phyloP scores from a whole-genome alignment of 2,888 invertebrate genomes.

The Hypomecis atomaria region DNA sequence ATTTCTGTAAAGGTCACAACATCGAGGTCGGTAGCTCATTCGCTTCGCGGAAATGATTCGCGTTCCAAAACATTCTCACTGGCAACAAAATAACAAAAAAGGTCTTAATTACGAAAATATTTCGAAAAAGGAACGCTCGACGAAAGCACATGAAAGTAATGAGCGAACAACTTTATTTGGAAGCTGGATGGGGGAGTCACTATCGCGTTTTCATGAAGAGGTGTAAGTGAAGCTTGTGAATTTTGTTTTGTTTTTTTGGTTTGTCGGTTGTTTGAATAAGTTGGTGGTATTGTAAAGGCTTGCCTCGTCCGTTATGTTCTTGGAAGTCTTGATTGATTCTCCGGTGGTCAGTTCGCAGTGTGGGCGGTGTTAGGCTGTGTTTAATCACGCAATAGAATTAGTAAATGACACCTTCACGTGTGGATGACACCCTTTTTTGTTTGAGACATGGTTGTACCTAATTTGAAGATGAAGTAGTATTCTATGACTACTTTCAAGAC shows the following conservation, averaged over 20 bases:
- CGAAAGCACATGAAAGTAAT: constrained; percentile 13
- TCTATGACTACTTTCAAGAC: too few species aligned
- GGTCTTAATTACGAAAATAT: constrained; percentile 70
- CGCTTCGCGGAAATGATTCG: constrained; percentile 35
- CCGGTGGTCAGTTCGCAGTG: constrained; percentile 40
- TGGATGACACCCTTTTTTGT: constrained; percentile 6
- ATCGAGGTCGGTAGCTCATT: constrained; percentile 29
- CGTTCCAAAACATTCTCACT: constrained; percentile 38
- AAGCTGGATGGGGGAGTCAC: background rate
- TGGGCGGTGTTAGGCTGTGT: constrained; percentile 36
- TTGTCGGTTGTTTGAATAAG: background rate
- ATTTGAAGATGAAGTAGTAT: too few species aligned
- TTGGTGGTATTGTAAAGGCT: constrained; percentile 50
- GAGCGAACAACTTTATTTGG: background rate
- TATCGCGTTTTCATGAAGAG: background rate
- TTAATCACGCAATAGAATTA: constrained; percentile 34
- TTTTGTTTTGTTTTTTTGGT: background rate
- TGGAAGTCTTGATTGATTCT: constrained; percentile 73
- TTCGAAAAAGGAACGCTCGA: constrained; percentile 37
- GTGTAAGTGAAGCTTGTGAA: background rate
- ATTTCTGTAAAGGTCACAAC: constrained; percentile 17
- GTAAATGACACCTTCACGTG: constrained; percentile 14
- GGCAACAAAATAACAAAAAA: constrained; percentile 56
- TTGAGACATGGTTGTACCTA: too few species aligned
- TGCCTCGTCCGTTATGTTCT: constrained; percentile 64